Evolutionary conservation across 2,797 vertebrate genomes (phyloP), one percentile per base, ranked within the genome.

Genomic region (Crotalus adamanteus): DNA sequence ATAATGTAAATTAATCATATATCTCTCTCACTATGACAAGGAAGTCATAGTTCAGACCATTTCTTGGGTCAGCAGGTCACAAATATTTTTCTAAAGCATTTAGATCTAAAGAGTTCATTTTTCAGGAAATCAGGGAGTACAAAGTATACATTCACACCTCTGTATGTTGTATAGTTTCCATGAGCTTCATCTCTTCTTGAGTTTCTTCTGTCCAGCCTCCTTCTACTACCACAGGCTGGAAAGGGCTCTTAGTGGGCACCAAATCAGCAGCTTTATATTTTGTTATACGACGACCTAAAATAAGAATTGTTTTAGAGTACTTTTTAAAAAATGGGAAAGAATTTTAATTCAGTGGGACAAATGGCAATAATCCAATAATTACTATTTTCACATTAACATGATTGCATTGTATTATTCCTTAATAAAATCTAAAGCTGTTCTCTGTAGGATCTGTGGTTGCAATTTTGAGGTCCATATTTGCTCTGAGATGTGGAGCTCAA

Each of bases 161-260:
- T 91, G 88, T 91, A 47, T 90, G 91, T 18, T 94, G 87, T 92
- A 94, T 95, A 87, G 94, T 92, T 94, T 96, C 95, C 94, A 61
- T 65, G 22, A 97, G 94, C 85, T 96, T 94, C 88, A 91, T 94
- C 94, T 94, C 90, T 94, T 98, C 94, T 78, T 63, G 93, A 83
- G 93, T 87, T 94, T 94, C 94, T 93, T 97, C 37, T 18, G 89
- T 94, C 97, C 95, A 95, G 22, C 95, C 95, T 85, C 95, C 85
- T 95, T 97, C 94, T 26, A 96, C 63, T 87, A 85, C 89, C 14
- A 92, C 83, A 0, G 95, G 96, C 93, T 96, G 94, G 6, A 51
- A 4, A 12, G 92, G 92, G 56, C n/a, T 97, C 56, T 92, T 93
- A 53, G 89, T 95, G 47, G 94, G 89, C 78, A 95, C 65, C 92